Conservation (phyloP, 2,888 invertebrate genomes). For the Drosophila cyrtoloma region DNA sequence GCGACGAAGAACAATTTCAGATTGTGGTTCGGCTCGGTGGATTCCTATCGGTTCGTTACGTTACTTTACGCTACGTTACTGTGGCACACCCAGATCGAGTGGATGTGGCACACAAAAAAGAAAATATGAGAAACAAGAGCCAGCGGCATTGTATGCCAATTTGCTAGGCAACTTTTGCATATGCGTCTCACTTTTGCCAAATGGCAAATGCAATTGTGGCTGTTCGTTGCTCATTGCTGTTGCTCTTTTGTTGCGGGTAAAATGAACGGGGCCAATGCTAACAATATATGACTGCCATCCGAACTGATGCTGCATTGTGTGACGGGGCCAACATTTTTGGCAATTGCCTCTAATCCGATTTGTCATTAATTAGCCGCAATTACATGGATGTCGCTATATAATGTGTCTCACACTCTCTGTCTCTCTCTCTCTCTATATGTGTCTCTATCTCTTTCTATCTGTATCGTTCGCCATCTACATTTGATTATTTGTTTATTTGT, state of each 20-base stretch:
- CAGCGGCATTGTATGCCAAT: constrained; percentile 25
- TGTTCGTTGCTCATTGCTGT: background rate
- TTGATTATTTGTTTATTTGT: constrained; percentile 38
- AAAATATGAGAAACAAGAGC: background rate
- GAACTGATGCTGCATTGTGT: constrained; percentile 11
- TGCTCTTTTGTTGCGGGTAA: background rate
- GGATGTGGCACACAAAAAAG: background rate
- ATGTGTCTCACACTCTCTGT: background rate
- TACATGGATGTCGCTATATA: constrained; percentile 16
- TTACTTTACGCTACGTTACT: background rate
- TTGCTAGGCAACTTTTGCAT: constrained; percentile 30
- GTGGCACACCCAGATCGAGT: background rate
- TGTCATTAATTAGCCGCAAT: constrained; percentile 64
- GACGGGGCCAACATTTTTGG: constrained; percentile 10
- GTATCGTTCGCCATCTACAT: background rate
- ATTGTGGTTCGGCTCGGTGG: background rate
- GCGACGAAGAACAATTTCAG: constrained; percentile 13
- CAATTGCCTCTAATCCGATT: constrained; percentile 41
- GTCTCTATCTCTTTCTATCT: background rate
- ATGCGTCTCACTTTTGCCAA: constrained; percentile 15
- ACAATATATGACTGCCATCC: constrained; percentile 5
- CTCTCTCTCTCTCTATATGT: background rate
- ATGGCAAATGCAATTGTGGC: constrained; percentile 2
- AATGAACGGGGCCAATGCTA: background rate
- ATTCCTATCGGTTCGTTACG: background rate